Base-by-base conservation (phyloP, 2,888 invertebrate species). In the Volucella inflata region DNA sequence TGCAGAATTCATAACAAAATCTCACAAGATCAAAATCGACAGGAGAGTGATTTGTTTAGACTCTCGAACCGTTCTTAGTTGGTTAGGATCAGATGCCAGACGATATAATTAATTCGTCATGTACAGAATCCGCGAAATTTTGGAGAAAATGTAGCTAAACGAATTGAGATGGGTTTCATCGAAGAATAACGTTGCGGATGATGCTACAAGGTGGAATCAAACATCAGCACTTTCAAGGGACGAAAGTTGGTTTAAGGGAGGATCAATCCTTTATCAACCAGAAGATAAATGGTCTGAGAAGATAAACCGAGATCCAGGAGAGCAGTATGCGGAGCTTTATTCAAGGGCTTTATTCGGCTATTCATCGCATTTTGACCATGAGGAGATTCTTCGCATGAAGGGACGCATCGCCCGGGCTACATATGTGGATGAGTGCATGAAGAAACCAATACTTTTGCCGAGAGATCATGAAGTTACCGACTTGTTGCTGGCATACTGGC, bases 21-120 rank as follows among this genome's bases (percentile, higher is more conserved):
- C 38, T 12, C 62, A 38, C 17, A 62, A 10, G 2, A 17, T 30
- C 62, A 42, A 62, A 42, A 40, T 17, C 9, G 10, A 50, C 40
- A 17, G 30, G 6, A 30, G 30, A 30, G 30, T 30, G 30, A 30
- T 30, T 30, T 85, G 87, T 75, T 67, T 81, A 9, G 79, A 87
- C 30, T 30, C 30, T 10, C 76, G 68, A 51, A 83, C 72, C 2
- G 72, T 83, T 14, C 60, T 87, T 12, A 68, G 55, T 38, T 85
- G 85, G 87, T 12, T 81, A 51, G 60, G 21, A 14, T 17, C 70
- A 17, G 78, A 72, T 40, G 51, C 48, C 48, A 50, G 16, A 10
- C 48, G 48, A 50, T 50, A 50, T 10, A 48, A 50, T 50, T 14
- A 50, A 50, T 50, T 50, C 2, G 48, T 50, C 16, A 50, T 50